Evolutionary conservation across 2,888 invertebrate genomes (phyloP), one percentile per base, ranked within the genome.

Genomic region (Tetranychus truncatus): DNA sequence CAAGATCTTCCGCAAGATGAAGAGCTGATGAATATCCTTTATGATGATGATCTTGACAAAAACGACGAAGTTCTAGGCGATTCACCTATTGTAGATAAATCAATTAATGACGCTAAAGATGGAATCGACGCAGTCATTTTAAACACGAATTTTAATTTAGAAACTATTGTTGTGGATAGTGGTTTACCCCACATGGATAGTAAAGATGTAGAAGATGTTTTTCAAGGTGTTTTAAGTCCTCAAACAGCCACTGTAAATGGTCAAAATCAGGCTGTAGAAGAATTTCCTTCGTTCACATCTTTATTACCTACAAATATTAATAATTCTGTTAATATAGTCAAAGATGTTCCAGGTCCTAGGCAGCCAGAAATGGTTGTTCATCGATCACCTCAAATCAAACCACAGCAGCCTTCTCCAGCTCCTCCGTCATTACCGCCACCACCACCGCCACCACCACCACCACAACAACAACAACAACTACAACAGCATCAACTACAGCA

Each of bases 141-240:
- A 72, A 81, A 80, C 34, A 86, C 87, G 79, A 86, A 88, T 81
- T 88, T 91, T 79, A 90, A 88, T 81, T 82, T 91, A 76, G 91
- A 91, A 69, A 66, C 66, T 24, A 74, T 76, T 24, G 76, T 77
- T 34, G 75, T 24, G n/a, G 74, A 65, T 21, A 66, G 69, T 55
- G 76, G 77, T 66, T 83, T 92, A 76, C 89, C 91, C 1, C 91
- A 91, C 80, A 92, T 93, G 87, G 92, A 92, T 83, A 88, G 90
- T 81, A 91, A 91, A 82, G 92, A 92, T 80, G 91, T 93, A 1
- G 92, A 93, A 81, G 92, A 92, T 82, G 89, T 93, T 81, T 91
- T 94, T 83, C 92, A 92, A 84, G 91, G 90, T 71, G 91, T 92
- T 76, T 86, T 91, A 76, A 67, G 46, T 55, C 55, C 9, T 15